Conservation (phyloP, 2,888 invertebrate species). For the Caenorhabditis sp. region DNA sequence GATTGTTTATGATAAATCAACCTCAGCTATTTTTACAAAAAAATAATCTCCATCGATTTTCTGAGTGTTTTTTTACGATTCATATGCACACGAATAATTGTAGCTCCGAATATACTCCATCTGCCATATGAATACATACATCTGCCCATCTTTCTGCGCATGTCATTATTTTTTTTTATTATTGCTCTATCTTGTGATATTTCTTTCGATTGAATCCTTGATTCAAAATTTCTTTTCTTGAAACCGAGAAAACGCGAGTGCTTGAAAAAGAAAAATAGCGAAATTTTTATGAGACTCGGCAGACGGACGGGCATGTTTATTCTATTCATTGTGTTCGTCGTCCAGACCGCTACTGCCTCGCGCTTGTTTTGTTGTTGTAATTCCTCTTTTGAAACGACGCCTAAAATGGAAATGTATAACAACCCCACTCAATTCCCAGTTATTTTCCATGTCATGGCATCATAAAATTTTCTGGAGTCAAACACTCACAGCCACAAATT, state of each 20-base stretch:
- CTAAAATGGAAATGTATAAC: too few species aligned
- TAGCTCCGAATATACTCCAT: neutral
- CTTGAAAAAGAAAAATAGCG: neutral
- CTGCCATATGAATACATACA: neutral
- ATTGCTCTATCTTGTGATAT: too few species aligned
- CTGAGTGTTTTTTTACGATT: neutral
- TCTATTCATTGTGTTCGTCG: neutral
- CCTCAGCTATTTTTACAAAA: too few species aligned
- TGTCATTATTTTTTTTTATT: neutral
- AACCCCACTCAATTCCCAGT: too few species aligned
- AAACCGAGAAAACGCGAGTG: too few species aligned
- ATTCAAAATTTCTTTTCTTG: too few species aligned
- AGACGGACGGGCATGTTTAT: neutral
- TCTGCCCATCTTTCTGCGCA: neutral
- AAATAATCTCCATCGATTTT: too few species aligned
- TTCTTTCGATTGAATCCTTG: too few species aligned
- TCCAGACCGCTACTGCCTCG: neutral
- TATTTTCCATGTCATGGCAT: too few species aligned
- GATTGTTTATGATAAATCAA: too few species aligned
- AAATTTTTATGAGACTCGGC: neutral
- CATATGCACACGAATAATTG: neutral
- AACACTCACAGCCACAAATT: neutral
- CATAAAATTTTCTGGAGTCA: neutral
- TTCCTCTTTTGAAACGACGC: neutral
- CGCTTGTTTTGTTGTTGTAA: neutral